Base-by-base conservation (phyloP, 2,113 vertebrate genomes). In the Amia ocellicauda region DNA sequence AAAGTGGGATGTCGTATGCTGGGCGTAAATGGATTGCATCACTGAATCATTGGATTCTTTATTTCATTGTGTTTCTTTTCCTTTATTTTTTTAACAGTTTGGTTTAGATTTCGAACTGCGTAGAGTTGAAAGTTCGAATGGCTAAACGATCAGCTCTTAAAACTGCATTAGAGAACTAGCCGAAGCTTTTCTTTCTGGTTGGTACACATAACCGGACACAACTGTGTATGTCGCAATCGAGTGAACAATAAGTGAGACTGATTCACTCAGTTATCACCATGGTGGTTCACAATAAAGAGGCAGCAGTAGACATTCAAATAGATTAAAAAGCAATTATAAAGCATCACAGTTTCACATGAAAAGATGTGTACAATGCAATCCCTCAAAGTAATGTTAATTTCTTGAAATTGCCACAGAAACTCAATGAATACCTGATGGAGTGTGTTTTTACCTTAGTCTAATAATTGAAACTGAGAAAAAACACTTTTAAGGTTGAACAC, bases 201-300 rank as follows among this genome's bases (percentile, higher is more conserved):
- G 27, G 54, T 57, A 64, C 58, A 58, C 45, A 19, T 54, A 57
- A 57, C 49, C 63, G 58, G 81, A 79, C 79, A 79, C 72, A 73
- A 73, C 69, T 62, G 61, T 78, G 78, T 82, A 76, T 79, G 75
- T 82, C 75, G 82, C 80, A 82, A 84, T 79, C 69, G 80, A 80
- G 80, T 80, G 78, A 78, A 84, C 80, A 80, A 7, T 36, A 79
- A 76, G 68, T 68, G 47, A 69, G 72, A n/a, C 26, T 50, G 59
- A 73, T 70, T 67, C 67, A 73, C 72, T 70, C 75, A 82, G 82
- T 80, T 74, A 80, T 84, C 79, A 78, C 75, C 71, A 69, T 76
- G 78, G 78, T 79, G 75, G 69, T 72, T 77, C 43, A 7, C 27
- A 3, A 40, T 20, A 41, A 51, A 69, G 19, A 23, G 13, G 3